These are phyloP conservation scores for Clangula hyemalis DNA, from an alignment of 2,797 vertebrate species.

Conservation along the genomic window DNA sequence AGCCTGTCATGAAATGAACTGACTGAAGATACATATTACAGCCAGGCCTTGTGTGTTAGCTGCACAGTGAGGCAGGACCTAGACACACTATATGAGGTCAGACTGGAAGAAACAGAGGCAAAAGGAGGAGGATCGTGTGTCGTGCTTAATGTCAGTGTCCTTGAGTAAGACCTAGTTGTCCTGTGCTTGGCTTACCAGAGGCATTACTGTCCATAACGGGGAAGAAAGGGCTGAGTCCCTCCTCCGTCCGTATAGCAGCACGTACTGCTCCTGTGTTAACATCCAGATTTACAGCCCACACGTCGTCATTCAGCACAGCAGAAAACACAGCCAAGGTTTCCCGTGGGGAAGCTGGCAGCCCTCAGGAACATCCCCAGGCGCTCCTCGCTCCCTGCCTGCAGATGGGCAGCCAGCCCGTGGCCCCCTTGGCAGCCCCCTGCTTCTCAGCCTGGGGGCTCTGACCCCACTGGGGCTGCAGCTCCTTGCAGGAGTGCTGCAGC, in stretches of 20 bases:
- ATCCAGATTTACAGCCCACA: neutral
- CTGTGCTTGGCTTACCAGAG: neutral
- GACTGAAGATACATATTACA: neutral
- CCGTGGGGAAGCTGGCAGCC: neutral
- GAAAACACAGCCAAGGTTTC: neutral
- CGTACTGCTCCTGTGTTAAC: neutral
- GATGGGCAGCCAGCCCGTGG: neutral
- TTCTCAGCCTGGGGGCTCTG: neutral
- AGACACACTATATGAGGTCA: neutral
- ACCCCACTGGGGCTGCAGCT: neutral
- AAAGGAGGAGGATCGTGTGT: neutral
- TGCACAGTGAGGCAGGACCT: neutral
- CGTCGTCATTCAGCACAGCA: neutral
- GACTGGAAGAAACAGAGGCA: neutral
- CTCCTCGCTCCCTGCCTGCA: neutral
- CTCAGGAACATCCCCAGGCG: neutral
- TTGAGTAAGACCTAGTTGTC: neutral
- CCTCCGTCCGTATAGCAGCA: neutral
- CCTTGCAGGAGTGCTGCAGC: neutral
- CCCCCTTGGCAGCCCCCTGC: neutral
- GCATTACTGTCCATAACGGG: neutral
- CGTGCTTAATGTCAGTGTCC: neutral
- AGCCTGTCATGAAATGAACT: constrained; percentile 6
- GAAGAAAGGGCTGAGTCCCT: neutral
- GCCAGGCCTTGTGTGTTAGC: neutral